A percentile compares a stretch with the other conserved stretches of the same genome.
Evolutionary conservation across 2,888 invertebrate species (phyloP).

Genomic region (Watsonalla cultraria): DNA sequence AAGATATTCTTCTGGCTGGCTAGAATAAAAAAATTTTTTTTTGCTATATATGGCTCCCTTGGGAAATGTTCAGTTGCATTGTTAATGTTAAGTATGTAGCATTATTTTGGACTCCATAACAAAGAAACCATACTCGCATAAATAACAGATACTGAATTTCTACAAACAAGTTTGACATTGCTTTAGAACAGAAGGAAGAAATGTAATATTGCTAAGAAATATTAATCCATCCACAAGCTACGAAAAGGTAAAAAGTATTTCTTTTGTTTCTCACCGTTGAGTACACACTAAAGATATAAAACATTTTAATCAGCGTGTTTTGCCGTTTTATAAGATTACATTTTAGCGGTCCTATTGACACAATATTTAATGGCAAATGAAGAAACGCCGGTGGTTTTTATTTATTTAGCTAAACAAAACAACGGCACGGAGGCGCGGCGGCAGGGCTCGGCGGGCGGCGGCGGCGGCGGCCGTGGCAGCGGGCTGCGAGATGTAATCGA

Average conservation of each 20-base stretch:
- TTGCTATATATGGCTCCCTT: neutral
- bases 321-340: neutral
- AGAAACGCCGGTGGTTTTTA: constrained; percentile 17
- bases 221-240: too few relatives aligned
- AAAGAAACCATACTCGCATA: too few relatives aligned
- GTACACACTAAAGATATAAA: neutral
- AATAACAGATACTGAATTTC: too few relatives aligned
- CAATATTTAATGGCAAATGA: constrained; percentile 3
- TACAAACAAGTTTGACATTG: too few relatives aligned
- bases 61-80: too few relatives aligned
- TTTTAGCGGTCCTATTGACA: constrained; percentile 1
- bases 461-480: constrained; percentile 16
- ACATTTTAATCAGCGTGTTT: neutral
- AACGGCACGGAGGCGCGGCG: constrained; percentile 8
- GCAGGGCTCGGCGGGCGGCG: constrained; percentile 3
- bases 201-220: too few relatives aligned
- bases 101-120: too few relatives aligned
- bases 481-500: constrained; percentile 53
- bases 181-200: too few relatives aligned
- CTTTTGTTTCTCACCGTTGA: neutral
- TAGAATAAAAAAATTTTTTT: neutral
- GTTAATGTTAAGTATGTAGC: too few relatives aligned
- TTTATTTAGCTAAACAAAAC: constrained; percentile 36
- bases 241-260: neutral
- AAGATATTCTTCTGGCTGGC: neutral